Percentiles rank a stretch among this genome's conserved stretches.
Evolutionary conservation across 2,113 vertebrate genomes (phyloP).

Genomic region (Terrapene triunguis): DNA sequence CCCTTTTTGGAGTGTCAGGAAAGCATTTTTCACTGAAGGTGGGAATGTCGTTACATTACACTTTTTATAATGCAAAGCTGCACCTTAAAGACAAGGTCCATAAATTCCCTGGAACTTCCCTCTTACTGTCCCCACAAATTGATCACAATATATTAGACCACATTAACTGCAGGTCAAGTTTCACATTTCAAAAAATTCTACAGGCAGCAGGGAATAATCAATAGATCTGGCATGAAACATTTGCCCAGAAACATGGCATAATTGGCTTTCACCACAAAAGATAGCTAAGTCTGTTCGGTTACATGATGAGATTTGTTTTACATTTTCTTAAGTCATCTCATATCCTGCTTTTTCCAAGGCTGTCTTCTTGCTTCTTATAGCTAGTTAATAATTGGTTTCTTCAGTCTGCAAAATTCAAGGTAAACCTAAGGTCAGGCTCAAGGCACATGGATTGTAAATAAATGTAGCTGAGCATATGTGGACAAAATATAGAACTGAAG

Average conservation of each 20-base stretch:
- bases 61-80: not conserved
- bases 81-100: not conserved
- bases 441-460: not conserved
- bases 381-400: not conserved
- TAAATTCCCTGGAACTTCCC: not conserved
- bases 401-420: not conserved
- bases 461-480: not conserved
- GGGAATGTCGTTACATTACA: not conserved
- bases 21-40: not conserved
- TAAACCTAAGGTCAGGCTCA: not conserved
- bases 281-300: not conserved
- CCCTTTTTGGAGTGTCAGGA: not conserved
- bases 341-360: not conserved
- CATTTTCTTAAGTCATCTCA: not conserved
- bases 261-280: not conserved
- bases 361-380: not conserved
- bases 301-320: not conserved
- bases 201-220: not conserved
- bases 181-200: not conserved
- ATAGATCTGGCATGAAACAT: not conserved
- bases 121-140: not conserved
- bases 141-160: not conserved
- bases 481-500: not conserved
- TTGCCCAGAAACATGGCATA: not conserved
- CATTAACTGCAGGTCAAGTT: not conserved